A percentile compares a stretch with the other conserved stretches of the same genome.
phyloP scores from a whole-genome alignment of 1,140 invertebrate genomes.

The Pogonognathellus flavescens region DNA sequence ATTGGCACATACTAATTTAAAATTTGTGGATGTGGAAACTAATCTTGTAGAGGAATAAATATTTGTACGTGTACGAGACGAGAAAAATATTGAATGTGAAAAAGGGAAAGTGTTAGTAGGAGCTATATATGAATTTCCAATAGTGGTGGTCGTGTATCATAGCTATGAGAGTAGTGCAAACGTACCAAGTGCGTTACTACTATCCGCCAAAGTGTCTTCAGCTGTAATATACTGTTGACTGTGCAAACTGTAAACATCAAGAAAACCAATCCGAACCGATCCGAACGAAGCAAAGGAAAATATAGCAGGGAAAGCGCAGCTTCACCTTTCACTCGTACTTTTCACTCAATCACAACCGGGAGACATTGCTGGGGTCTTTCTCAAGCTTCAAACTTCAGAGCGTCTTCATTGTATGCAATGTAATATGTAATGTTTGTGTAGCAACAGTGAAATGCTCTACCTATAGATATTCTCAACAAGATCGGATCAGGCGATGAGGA shows the following conservation, averaged over 20 bases:
- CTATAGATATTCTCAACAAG: too few relatives aligned
- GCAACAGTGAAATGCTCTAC: too few relatives aligned
- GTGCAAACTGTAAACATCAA: too few relatives aligned
- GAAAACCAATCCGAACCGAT: too few relatives aligned
- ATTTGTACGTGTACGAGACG: conserved; percentile 4
- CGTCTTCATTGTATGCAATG: too few relatives aligned
- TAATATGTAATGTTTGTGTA: too few relatives aligned
- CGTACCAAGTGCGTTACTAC: too few relatives aligned
- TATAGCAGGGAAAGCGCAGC: conserved; percentile 20
- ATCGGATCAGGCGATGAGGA: too few relatives aligned
- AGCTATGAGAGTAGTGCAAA: too few relatives aligned
- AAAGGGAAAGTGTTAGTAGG: neutral
- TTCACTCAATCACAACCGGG: neutral
- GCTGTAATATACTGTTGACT: too few relatives aligned
- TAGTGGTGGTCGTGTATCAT: too few relatives aligned
- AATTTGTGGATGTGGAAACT: neutral
- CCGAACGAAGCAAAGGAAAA: neutral
- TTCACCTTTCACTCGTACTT: neutral
- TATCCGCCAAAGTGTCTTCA: too few relatives aligned
- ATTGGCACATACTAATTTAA: conserved; percentile 40
- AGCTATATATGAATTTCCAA: neutral
- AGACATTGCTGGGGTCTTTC: neutral
- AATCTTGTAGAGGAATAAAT: conserved; percentile 18
- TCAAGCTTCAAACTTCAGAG: neutral
- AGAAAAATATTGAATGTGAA: conserved; percentile 4